A percentile compares a stretch with the other conserved stretches of the same genome.
Evolutionary conservation across 2,797 vertebrate species (phyloP).

Genomic region (Etheostoma perlongum): DNA sequence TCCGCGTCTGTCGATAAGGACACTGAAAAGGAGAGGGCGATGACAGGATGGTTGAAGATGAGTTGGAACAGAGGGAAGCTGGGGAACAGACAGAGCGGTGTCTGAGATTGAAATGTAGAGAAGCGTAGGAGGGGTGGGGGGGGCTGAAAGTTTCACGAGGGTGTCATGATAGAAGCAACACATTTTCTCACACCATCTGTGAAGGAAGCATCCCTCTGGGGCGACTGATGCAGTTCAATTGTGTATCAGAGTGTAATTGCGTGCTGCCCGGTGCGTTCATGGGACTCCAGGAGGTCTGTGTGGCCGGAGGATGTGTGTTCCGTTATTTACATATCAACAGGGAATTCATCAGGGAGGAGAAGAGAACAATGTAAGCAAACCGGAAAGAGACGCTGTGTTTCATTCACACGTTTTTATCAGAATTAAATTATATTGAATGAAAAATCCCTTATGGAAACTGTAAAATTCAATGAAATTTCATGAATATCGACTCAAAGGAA

Average conservation of each 20-base stretch:
- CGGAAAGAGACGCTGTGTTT: conserved; percentile 7
- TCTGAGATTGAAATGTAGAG: conserved; percentile 48
- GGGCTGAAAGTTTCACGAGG: conserved; percentile 73
- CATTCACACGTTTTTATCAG: too few relatives aligned
- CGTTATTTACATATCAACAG: conserved; percentile 68
- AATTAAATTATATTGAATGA: too few relatives aligned
- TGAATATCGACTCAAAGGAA: too few relatives aligned
- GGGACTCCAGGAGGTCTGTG: conserved; percentile 40
- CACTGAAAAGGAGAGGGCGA: conserved; percentile 16
- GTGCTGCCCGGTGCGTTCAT: conserved; percentile 36
- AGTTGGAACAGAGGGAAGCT: conserved; percentile 18
- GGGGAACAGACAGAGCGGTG: conserved; percentile 11
- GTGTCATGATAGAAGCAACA: conserved; percentile 69
- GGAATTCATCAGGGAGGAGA: conserved; percentile 45
- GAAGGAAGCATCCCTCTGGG: conserved; percentile 68
- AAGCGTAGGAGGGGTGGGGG: neutral
- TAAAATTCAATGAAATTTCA: too few relatives aligned
- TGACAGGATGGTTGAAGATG: conserved; percentile 36
- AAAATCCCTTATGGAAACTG: too few relatives aligned
- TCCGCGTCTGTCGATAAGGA: conserved; percentile 27
- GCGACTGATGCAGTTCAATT: conserved; percentile 51
- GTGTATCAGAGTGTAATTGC: conserved; percentile 39
- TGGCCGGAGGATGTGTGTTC: conserved; percentile 49
- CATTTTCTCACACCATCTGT: conserved; percentile 74
- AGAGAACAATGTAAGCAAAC: conserved; percentile 48